phyloP scores from a whole-genome alignment of 2,888 invertebrate genomes.

The Limulus polyphemus region DNA sequence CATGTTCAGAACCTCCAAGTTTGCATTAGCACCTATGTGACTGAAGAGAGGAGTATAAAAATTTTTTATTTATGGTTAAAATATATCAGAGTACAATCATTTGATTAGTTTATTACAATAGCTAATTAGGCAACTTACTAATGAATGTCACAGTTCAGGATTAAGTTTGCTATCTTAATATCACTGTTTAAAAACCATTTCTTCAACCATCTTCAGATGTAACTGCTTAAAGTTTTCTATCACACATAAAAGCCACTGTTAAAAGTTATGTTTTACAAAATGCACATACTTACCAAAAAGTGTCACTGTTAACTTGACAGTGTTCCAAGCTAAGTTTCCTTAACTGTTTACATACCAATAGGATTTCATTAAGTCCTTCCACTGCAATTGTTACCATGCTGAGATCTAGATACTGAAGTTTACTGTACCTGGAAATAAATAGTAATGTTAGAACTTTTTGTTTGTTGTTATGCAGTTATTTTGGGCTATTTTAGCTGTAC shows the following conservation, averaged over 20 bases:
- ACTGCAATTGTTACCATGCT: background rate
- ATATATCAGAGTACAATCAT: background rate
- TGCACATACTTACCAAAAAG: background rate
- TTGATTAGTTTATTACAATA: too few species aligned
- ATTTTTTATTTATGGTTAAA: background rate
- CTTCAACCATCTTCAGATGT: too few species aligned
- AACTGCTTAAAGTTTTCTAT: too few species aligned
- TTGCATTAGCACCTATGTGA: background rate
- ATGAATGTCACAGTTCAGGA: too few species aligned
- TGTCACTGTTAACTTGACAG: background rate
- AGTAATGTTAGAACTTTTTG: too few species aligned
- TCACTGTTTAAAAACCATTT: too few species aligned
- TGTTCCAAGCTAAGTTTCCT: constrained; percentile 2
- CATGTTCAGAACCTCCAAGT: constrained; percentile 1
- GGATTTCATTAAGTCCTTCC: background rate
- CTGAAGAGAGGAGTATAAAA: background rate
- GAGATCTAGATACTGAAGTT: background rate
- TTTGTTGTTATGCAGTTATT: too few species aligned
- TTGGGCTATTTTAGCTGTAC: too few species aligned
- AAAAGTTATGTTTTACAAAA: too few species aligned
- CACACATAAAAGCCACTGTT: too few species aligned
- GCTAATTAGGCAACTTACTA: too few species aligned
- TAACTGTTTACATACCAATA: background rate
- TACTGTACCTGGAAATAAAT: background rate
- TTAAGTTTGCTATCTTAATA: too few species aligned